Conservation (phyloP, 2,888 invertebrate genomes). For the Ernsta delagoae region DNA sequence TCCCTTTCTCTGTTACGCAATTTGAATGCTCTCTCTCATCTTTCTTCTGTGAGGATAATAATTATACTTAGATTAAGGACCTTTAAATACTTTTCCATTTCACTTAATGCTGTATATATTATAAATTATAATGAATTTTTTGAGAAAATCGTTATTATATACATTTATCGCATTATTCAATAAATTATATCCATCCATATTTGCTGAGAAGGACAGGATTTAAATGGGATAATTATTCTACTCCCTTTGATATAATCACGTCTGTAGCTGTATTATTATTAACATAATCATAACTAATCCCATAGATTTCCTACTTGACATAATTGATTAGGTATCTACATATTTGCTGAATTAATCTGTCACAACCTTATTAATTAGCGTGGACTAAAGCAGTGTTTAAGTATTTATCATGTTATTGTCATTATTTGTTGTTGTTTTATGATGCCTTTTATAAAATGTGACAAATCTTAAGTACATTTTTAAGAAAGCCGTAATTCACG, state of each 20-base stretch:
- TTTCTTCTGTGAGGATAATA: constrained; percentile 1
- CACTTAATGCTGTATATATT: background rate
- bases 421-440: too few relatives aligned
- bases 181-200: background rate
- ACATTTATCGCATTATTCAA: too few relatives aligned
- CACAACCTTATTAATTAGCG: too few relatives aligned
- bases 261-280: constrained; percentile 11
- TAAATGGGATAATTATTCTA: background rate
- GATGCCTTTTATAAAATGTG: too few relatives aligned
- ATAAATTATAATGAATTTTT: too few relatives aligned
- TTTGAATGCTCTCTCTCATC: constrained; percentile 8
- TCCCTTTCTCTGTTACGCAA: constrained; percentile 50
- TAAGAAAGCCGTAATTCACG: too few relatives aligned
- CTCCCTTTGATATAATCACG: constrained; percentile 9
- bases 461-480: too few relatives aligned
- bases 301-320: constrained; percentile 18
- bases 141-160: too few relatives aligned
- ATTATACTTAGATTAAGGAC: constrained; percentile 9
- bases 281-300: constrained; percentile 20
- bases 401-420: too few relatives aligned
- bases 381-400: too few relatives aligned
- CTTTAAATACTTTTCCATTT: background rate
- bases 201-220: background rate
- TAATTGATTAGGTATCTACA: background rate
- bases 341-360: background rate